Base-by-base conservation (phyloP, 1,140 invertebrate species). In the Drosophila bocki region DNA sequence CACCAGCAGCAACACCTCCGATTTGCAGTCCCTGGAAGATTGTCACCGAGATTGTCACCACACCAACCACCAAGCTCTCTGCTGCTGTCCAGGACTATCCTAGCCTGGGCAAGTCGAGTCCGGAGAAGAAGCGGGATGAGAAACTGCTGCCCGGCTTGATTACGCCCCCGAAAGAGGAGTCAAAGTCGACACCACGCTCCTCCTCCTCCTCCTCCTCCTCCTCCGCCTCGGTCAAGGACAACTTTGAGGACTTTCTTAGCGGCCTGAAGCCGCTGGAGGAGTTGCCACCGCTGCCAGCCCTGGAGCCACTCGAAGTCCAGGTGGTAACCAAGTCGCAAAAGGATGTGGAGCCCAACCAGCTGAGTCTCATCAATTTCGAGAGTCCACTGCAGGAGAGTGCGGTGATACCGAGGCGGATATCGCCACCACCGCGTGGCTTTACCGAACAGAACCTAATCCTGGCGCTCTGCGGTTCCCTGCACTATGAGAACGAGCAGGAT, bases 321-420 rank as follows among this genome's bases (percentile, higher is more conserved):
- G 65, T 57, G 26, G 53, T 33, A 26, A 45, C 37, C 1, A 29
- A 15, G 29, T 42, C 48, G 3, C 19, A 57, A 8, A 57, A 32
- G 54, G 41, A 44, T 50, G 11, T 8, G n/a, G 42, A 56, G 62
- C 56, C 22, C 8, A 42, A 11, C 22, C 48, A 19, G 26, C 61
- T 90, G 2, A 93, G 91, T 44, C 63, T 93, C 4, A 93, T 93
- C 29, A 93, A 91, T 48, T 93, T 93, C 44, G 92, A 93, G 59
- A 92, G 88, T 68, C 92, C 92, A 7, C 32, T 88, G 35, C 82
- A 91, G 60, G 91, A 93, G 56, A 79, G 75, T 53, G 80, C 78
- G 2, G 62, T 29, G 6, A 44, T 82, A 8, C 58, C 75, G 39
- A 48, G 76, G 0, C 82, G 86, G 50, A 84, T 92, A 35, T 80